These are phyloP conservation scores for Chlorocebus sabaeus DNA, from an alignment of 2,113 vertebrate genomes.

Conservation along the genomic window DNA sequence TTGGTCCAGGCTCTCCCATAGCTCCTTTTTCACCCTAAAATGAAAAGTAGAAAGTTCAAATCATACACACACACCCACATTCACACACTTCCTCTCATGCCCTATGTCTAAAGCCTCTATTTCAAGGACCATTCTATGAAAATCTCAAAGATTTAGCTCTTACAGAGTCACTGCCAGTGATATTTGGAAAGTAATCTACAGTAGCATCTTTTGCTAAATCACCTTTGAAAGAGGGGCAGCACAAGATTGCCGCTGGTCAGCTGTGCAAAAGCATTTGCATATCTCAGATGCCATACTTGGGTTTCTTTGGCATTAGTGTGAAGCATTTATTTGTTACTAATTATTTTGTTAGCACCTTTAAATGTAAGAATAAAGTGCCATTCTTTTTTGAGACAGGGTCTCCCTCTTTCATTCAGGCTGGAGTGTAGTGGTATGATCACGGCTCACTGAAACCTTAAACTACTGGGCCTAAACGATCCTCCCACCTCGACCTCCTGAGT, in stretches of 20 bases:
- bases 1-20: slow-evolving; percentile 92
- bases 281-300: neutral
- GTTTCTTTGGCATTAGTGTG: neutral
- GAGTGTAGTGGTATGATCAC: neutral
- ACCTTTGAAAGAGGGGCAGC: neutral
- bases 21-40: slow-evolving; percentile 89
- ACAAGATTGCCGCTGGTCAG: neutral
- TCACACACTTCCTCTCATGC: neutral
- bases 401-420: neutral
- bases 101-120: neutral
- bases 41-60: slow-evolving; percentile 51
- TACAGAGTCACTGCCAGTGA: neutral
- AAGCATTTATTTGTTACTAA: neutral
- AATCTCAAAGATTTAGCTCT: neutral
- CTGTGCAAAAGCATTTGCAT: neutral
- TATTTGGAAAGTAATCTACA: neutral
- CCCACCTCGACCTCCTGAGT: neutral
- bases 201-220: neutral
- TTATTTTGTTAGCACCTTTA: neutral
- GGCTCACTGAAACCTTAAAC: neutral
- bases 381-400: neutral
- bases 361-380: neutral
- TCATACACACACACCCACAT: neutral
- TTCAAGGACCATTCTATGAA: neutral
- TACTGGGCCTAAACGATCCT: neutral